Percentiles rank a stretch among this genome's conserved stretches.
phyloP scores from a whole-genome alignment of 2,113 vertebrate genomes.

The Caretta caretta region DNA sequence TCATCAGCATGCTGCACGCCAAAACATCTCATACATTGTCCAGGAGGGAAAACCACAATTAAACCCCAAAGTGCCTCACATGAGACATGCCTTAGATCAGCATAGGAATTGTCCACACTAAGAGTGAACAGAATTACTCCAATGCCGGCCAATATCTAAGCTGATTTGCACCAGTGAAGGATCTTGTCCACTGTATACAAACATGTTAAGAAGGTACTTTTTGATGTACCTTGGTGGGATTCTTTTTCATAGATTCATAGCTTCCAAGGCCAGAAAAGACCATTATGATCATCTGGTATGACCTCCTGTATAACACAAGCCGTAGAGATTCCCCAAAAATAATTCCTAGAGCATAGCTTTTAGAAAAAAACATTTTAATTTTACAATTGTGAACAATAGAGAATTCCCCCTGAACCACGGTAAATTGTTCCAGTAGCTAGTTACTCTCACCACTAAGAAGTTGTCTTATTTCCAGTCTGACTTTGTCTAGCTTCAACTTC shows the following conservation, averaged over 20 bases:
- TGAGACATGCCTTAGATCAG: neutral
- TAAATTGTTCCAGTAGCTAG: neutral
- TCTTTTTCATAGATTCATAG: neutral
- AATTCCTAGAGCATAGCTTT: neutral
- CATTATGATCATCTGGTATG: neutral
- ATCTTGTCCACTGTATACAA: neutral
- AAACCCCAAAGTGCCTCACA: neutral
- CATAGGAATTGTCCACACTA: neutral
- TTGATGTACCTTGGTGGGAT: neutral
- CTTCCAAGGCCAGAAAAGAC: neutral
- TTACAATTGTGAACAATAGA: neutral
- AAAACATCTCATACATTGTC: neutral
- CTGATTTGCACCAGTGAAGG: neutral
- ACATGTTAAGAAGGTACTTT: neutral
- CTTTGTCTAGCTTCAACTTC: neutral
- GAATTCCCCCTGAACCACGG: neutral
- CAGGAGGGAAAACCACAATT: neutral
- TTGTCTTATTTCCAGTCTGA: neutral
- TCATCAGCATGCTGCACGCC: neutral
- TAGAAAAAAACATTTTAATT: neutral
- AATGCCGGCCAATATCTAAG: neutral
- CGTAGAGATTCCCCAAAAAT: neutral
- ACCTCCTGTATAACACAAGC: neutral
- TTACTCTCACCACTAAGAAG: neutral
- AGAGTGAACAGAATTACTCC: neutral